phyloP scores from a whole-genome alignment of 2,113 vertebrate species.

The Dolichallabes microphthalmus region DNA sequence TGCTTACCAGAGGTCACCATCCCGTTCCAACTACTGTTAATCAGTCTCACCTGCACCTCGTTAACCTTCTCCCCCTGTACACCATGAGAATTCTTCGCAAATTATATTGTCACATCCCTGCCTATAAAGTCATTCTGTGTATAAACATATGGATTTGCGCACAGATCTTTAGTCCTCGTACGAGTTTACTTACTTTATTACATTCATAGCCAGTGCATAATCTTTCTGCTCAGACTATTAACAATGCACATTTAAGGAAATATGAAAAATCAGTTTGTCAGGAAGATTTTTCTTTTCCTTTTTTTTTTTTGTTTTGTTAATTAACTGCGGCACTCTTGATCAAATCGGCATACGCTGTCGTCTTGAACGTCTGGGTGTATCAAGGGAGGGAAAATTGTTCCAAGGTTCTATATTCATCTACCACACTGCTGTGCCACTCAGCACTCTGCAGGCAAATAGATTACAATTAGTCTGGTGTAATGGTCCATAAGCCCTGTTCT shows the following conservation, averaged over 20 bases:
- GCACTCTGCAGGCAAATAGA: conserved; percentile 53
- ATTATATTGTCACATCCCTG: background rate
- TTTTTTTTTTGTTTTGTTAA: conserved; percentile 23
- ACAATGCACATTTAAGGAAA: background rate
- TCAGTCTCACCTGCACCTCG: conserved; percentile 14
- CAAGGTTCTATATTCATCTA: conserved; percentile 47
- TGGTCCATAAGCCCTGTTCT: conserved; percentile 59
- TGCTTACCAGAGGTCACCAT: background rate
- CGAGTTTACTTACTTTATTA: background rate
- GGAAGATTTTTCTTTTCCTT: background rate
- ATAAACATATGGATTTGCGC: background rate
- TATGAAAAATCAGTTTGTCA: background rate
- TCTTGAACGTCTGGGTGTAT: conserved; percentile 54
- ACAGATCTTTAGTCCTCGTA: background rate
- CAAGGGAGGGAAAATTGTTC: conserved; percentile 55
- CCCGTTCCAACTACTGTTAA: background rate
- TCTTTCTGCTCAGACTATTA: background rate
- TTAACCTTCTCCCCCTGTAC: background rate
- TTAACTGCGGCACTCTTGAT: conserved; percentile 41
- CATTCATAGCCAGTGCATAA: background rate
- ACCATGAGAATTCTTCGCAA: background rate
- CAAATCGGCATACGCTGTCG: conserved; percentile 48
- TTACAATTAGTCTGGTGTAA: conserved; percentile 62
- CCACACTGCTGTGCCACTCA: conserved; percentile 52
- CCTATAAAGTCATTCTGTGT: too few species aligned